phyloP scores from a whole-genome alignment of 2,888 invertebrate species.

The Microplitis deprimator region DNA sequence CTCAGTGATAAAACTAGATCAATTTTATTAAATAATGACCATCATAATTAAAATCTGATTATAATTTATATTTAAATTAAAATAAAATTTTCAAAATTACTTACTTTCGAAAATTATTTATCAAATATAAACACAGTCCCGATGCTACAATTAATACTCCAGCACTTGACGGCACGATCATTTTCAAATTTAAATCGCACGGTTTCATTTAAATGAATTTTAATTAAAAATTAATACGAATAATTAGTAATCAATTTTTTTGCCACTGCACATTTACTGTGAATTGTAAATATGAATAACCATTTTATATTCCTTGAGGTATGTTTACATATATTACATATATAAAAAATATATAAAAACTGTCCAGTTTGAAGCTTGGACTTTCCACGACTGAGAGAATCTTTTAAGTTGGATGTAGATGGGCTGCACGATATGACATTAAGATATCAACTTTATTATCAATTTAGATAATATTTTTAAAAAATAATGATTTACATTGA shows the following conservation, averaged over 20 bases:
- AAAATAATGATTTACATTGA: background rate
- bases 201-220: slow-evolving; percentile 12
- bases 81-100: slow-evolving; percentile 53
- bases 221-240: background rate
- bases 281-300: background rate
- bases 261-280: background rate
- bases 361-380: background rate
- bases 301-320: background rate
- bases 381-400: slow-evolving; percentile 2
- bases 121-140: slow-evolving; percentile 78
- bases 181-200: slow-evolving; percentile 47
- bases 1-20: background rate
- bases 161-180: slow-evolving; percentile 75
- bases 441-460: slow-evolving; percentile 14
- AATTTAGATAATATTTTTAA: background rate
- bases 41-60: background rate
- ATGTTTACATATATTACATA: background rate
- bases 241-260: background rate
- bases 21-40: background rate
- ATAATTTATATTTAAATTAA: background rate
- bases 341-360: background rate
- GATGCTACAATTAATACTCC: slow-evolving; percentile 79
- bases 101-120: slow-evolving; percentile 76
- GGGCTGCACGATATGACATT: background rate
- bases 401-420: background rate